Evolutionary conservation across 1,140 invertebrate genomes (phyloP), one percentile per base, ranked within the genome.

Genomic region (Orchesella cincta): DNA sequence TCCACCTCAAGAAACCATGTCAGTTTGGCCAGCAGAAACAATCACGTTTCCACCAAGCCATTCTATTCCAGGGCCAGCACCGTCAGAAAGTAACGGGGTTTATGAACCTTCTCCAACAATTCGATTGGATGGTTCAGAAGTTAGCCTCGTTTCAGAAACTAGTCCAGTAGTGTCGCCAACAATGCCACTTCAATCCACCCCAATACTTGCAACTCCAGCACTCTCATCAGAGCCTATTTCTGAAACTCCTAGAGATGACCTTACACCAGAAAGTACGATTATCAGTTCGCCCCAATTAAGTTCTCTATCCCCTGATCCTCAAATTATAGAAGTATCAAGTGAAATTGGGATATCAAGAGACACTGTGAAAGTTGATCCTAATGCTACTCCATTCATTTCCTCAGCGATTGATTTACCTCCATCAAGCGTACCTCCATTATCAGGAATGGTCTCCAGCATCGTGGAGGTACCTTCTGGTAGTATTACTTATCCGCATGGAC

Each of bases 31-130:
- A 46, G 39, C 8, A 46, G 39, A 46, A 20, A 12, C 39, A 33
- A 3, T 67, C 23, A 33, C 26, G 23, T 12, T 67, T 14, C 14
- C 62, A 29, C 28, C 31, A 67, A 57, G 12, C 31, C 26, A 31
- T 2, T 5, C 33, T 67, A 26, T 67, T 67, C 62, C 26, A 20
- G 8, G 39, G n/a, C n/a, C n/a, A n/a, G 39, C 39, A 31, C 62
- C 62, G 31, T 26, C 29, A 57, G 54, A 23, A 26, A 23, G 23
- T 8, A 23, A 23, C n/a, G 54, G n/a, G 3, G 54, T 57, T 18
- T 57, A 57, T 33, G 62, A 67, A 67, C 62, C 62, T 18, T 67
- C 62, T 29, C 23, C 62, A 29, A 67, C 62, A n/a, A 67, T 67
- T 5, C 8, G 29, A 29, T 23, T 67, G 31, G 62, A 67, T 67